phyloP scores from a whole-genome alignment of 2,888 invertebrate species.

The Melangyna quadrimaculata region DNA sequence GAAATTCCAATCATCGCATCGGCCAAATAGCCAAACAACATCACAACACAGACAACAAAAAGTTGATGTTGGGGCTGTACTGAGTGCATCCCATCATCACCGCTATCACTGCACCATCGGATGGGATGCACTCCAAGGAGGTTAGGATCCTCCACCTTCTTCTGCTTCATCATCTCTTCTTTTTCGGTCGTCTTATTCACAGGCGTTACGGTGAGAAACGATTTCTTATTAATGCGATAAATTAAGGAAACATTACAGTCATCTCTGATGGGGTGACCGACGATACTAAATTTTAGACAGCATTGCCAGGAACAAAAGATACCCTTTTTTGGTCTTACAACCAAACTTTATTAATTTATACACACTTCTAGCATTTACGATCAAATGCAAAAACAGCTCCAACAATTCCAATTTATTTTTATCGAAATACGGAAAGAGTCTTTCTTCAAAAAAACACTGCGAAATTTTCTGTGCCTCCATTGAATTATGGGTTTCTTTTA shows the following conservation, averaged over 20 bases:
- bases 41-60: neutral
- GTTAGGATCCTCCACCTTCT: slow-evolving; percentile 63
- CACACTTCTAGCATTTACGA: no score
- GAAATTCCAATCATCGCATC: slow-evolving; percentile 71
- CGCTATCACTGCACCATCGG: slow-evolving; percentile 61
- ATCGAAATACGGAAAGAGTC: no score
- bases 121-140: slow-evolving; percentile 66
- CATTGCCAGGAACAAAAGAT: neutral
- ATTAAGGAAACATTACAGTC: slow-evolving; percentile 72
- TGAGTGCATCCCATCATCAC: slow-evolving; percentile 61
- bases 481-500: no score
- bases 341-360: neutral
- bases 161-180: neutral
- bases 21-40: slow-evolving; percentile 59
- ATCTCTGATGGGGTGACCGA: slow-evolving; percentile 39
- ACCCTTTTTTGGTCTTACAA: neutral
- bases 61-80: slow-evolving; percentile 30
- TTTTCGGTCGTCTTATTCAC: slow-evolving; percentile 10
- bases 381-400: no score
- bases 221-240: slow-evolving; percentile 73
- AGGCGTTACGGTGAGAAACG: slow-evolving; percentile 72
- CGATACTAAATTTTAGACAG: neutral
- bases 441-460: no score
- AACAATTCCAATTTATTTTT: no score
- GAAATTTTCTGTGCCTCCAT: no score